A percentile compares a stretch with the other conserved stretches of the same genome.
Evolutionary conservation across 2,113 vertebrate genomes (phyloP).

Genomic region (Archilochus colubris): DNA sequence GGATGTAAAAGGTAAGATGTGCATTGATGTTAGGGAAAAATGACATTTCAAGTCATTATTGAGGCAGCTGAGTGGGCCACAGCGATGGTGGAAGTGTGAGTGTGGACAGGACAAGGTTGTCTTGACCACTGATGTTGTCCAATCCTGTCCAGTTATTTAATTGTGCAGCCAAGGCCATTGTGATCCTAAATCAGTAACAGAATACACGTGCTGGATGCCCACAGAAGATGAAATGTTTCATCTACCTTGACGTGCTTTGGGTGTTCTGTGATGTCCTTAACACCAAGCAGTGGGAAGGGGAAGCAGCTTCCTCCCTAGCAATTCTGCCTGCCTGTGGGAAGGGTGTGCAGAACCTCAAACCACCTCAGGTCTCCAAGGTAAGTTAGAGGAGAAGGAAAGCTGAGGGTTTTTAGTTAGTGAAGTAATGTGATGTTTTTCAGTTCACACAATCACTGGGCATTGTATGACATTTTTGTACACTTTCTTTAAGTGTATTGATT

Average conservation of each 20-base stretch:
- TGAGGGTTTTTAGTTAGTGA: background rate
- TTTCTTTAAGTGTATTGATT: conserved; percentile 22
- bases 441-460: background rate
- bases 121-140: background rate
- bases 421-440: background rate
- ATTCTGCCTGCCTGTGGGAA: background rate
- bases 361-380: conserved; percentile 15
- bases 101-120: background rate
- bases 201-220: background rate
- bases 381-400: conserved; percentile 3
- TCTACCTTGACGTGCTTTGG: background rate
- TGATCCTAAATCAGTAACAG: background rate
- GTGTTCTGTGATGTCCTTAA: background rate
- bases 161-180: conserved; percentile 34
- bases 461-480: background rate
- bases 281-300: background rate
- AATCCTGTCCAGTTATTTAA: background rate
- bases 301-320: background rate
- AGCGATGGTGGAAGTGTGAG: background rate
- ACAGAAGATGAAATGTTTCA: background rate
- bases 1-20: conserved; percentile 37
- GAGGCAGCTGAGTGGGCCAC: background rate
- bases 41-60: background rate
- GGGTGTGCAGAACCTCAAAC: background rate
- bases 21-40: background rate